Conservation (phyloP, 2,888 invertebrate genomes). For the Chamaedrilus cognettii region DNA sequence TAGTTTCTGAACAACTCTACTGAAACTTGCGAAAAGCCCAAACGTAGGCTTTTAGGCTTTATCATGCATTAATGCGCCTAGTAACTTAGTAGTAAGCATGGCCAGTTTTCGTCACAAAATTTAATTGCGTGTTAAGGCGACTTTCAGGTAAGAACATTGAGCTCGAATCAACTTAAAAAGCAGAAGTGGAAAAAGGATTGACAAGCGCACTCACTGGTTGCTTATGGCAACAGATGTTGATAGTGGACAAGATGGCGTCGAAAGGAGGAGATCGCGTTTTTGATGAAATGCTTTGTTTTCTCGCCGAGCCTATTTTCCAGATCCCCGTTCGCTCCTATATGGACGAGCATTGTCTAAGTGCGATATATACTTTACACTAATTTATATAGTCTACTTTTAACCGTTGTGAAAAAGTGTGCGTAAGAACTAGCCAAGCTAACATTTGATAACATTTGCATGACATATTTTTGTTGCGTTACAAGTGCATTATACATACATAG, state of each 20-base stretch:
- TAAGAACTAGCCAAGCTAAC: not conserved
- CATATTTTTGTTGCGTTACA: not conserved
- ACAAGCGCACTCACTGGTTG: too few relatives aligned
- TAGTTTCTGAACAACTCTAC: too few relatives aligned
- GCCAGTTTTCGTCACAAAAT: too few relatives aligned
- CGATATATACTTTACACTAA: slow-evolving; percentile 51
- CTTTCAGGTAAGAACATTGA: too few relatives aligned
- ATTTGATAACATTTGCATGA: not conserved
- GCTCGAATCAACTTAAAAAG: too few relatives aligned
- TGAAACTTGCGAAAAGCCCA: too few relatives aligned
- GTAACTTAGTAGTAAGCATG: too few relatives aligned
- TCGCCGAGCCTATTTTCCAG: slow-evolving; percentile 92
- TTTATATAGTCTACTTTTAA: slow-evolving; percentile 29
- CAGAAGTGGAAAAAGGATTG: too few relatives aligned
- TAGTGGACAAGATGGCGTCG: slow-evolving; percentile 13
- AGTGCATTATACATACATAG: too few relatives aligned
- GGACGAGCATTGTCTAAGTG: slow-evolving; percentile 90
- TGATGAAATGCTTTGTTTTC: slow-evolving; percentile 85
- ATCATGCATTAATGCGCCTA: too few relatives aligned
- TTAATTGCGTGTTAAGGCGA: too few relatives aligned
- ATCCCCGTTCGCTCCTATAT: slow-evolving; percentile 87
- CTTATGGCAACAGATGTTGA: not conserved
- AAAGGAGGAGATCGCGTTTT: slow-evolving; percentile 66
- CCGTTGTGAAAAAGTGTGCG: not conserved
- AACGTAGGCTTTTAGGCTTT: too few relatives aligned